These are phyloP conservation scores for Trachelus iudaicus DNA, from an alignment of 2,888 invertebrate genomes.

Conservation along the genomic window DNA sequence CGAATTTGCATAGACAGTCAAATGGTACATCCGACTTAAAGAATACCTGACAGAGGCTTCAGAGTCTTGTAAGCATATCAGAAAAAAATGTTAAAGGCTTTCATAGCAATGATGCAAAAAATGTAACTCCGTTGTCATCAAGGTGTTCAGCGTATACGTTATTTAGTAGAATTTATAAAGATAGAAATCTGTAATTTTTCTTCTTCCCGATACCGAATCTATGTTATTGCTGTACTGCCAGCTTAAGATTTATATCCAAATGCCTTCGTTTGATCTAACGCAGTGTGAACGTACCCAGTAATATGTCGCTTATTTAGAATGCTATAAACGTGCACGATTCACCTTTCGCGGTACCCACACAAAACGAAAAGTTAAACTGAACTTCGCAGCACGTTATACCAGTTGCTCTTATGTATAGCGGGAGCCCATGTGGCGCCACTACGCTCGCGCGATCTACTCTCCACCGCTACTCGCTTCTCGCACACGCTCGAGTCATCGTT, in stretches of 20 bases:
- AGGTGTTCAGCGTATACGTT: not conserved
- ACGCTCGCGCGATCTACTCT: not conserved
- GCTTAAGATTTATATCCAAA: not conserved
- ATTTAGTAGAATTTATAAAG: not conserved
- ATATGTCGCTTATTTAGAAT: not conserved
- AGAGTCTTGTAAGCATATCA: not conserved
- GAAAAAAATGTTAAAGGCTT: not conserved
- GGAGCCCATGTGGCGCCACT: slow-evolving; percentile 1
- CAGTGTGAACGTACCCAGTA: not conserved
- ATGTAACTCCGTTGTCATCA: not conserved
- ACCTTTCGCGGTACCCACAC: not conserved
- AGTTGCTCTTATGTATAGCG: slow-evolving; percentile 16
- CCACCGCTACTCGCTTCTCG: not conserved
- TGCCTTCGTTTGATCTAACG: not conserved
- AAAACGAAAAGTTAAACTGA: not conserved
- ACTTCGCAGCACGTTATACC: slow-evolving; percentile 16
- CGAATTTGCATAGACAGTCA: not conserved
- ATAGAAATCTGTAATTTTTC: not conserved
- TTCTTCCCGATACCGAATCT: not conserved
- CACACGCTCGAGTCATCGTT: slow-evolving; percentile 21
- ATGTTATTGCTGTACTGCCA: not conserved
- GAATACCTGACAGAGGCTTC: not conserved
- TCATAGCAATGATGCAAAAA: not conserved
- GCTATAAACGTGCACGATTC: not conserved
- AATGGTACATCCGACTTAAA: not conserved